Conservation (phyloP, 2,797 vertebrate species). For the Trichosurus vulpecula region DNA sequence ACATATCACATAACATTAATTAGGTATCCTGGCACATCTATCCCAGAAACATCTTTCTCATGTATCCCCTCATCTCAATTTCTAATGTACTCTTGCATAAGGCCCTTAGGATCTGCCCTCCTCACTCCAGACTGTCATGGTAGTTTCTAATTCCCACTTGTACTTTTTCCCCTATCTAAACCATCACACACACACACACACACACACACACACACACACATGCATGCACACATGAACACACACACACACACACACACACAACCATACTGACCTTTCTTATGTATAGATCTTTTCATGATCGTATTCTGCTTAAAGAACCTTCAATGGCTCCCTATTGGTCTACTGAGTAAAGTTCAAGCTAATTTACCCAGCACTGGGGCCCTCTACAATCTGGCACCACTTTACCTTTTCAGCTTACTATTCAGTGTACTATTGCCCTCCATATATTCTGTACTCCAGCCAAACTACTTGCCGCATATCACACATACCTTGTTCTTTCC, state of each 20-base stretch:
- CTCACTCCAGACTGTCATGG: neutral
- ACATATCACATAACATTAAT: neutral
- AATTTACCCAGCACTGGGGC: neutral
- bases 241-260: neutral
- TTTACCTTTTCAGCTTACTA: neutral
- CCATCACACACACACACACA: too few species aligned
- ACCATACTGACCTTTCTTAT: neutral
- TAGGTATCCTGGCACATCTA: neutral
- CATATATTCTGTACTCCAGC: neutral
- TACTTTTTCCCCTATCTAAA: neutral
- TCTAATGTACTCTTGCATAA: neutral
- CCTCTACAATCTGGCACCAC: neutral
- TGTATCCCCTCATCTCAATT: neutral
- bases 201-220: too few species aligned
- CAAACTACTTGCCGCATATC: neutral
- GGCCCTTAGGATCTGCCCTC: neutral
- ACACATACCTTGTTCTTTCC: neutral
- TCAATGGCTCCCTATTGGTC: neutral
- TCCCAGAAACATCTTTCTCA: neutral
- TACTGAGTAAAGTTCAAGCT: neutral
- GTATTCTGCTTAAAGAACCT: neutral
- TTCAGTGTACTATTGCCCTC: neutral
- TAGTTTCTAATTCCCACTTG: neutral
- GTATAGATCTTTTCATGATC: neutral
- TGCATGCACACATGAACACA: neutral